Percentiles rank a stretch among this genome's conserved stretches.
These are phyloP conservation scores for Micropoecilia bifurca DNA, from an alignment of 2,797 vertebrate genomes.

Conservation along the genomic window DNA sequence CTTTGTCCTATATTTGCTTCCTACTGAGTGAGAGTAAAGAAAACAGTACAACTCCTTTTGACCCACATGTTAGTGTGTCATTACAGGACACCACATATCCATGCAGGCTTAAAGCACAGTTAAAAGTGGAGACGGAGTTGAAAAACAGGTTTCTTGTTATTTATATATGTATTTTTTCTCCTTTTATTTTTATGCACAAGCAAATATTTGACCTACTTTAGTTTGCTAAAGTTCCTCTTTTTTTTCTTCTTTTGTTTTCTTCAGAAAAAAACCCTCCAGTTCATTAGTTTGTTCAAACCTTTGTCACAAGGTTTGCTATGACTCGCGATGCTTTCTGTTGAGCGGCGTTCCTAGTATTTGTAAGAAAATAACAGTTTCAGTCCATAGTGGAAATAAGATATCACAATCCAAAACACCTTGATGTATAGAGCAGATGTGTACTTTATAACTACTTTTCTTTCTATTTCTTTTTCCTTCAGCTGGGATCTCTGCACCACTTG, in stretches of 20 bases:
- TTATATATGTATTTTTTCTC: background rate
- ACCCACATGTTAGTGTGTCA: conserved; percentile 23
- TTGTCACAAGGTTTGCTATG: background rate
- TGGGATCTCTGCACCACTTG: conserved; percentile 6
- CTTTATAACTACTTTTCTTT: conserved; percentile 8
- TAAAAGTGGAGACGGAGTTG: conserved; percentile 14
- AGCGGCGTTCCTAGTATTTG: background rate
- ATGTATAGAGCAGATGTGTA: conserved; percentile 15
- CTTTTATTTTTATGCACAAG: conserved; percentile 10
- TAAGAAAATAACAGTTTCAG: background rate
- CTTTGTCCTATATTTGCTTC: conserved; percentile 45
- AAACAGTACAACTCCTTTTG: conserved; percentile 9
- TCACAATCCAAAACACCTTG: background rate
- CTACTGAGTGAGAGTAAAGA: conserved; percentile 11
- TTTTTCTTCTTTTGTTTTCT: background rate
- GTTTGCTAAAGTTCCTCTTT: conserved; percentile 21
- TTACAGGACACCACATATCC: conserved; percentile 18
- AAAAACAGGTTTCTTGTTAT: conserved; percentile 19
- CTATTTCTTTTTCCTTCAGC: background rate
- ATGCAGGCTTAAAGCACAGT: conserved; percentile 2
- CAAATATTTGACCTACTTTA: conserved; percentile 39
- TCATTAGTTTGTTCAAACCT: background rate
- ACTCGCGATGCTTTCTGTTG: background rate
- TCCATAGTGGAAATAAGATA: background rate
- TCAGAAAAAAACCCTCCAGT: no score